phyloP scores from a whole-genome alignment of 2,113 vertebrate genomes.

The Prunella fulvescens region DNA sequence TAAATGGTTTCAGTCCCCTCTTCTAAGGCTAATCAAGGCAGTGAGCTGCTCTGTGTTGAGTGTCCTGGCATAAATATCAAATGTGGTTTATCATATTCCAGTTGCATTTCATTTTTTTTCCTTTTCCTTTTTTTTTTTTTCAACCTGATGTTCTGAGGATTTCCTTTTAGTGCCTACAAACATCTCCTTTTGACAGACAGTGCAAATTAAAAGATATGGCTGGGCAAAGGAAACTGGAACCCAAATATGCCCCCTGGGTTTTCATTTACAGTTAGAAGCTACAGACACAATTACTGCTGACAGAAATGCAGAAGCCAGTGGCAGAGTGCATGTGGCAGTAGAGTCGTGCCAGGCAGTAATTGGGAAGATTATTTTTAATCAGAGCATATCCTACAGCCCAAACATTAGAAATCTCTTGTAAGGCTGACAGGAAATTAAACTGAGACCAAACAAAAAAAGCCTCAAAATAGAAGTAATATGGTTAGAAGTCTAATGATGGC shows the following conservation, averaged over 20 bases:
- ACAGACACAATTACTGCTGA: slow-evolving; percentile 77
- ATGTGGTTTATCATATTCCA: slow-evolving; percentile 3
- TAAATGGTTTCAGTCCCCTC: not conserved
- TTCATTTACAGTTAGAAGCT: slow-evolving; percentile 78
- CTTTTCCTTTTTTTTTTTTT: not conserved
- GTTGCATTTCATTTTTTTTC: not conserved
- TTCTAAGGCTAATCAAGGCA: not conserved
- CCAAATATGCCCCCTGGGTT: slow-evolving; percentile 76
- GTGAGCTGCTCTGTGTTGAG: not conserved
- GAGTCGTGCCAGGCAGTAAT: slow-evolving; percentile 73
- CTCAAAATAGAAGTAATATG: slow-evolving; percentile 55
- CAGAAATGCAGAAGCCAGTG: slow-evolving; percentile 72
- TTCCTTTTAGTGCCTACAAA: slow-evolving; percentile 64
- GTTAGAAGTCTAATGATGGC: slow-evolving; percentile 63
- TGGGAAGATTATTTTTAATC: slow-evolving; percentile 85
- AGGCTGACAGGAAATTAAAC: slow-evolving; percentile 81
- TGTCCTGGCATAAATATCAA: slow-evolving; percentile 18
- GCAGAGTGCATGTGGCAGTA: slow-evolving; percentile 66
- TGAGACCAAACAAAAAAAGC: slow-evolving; percentile 68
- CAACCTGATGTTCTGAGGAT: slow-evolving; percentile 51
- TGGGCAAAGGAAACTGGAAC: slow-evolving; percentile 58
- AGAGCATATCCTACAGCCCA: slow-evolving; percentile 78
- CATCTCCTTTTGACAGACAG: slow-evolving; percentile 76
- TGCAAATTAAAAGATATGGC: slow-evolving; percentile 79
- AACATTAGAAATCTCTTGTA: slow-evolving; percentile 76